These are phyloP conservation scores for Paedocypris sp. DNA, from an alignment of 2,113 vertebrate genomes.

Conservation along the genomic window DNA sequence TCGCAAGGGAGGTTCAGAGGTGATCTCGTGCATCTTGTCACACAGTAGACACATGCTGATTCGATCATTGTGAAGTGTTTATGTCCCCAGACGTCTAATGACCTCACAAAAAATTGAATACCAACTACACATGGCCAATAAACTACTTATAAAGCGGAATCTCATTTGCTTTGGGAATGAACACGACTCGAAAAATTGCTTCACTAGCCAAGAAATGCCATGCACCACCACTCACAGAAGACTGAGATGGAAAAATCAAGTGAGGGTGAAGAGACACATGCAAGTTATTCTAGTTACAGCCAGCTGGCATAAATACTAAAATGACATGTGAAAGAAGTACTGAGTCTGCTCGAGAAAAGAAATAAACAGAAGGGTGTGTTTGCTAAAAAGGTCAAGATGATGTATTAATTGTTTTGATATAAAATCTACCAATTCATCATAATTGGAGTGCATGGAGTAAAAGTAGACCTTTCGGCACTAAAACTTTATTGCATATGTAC, in stretches of 20 bases:
- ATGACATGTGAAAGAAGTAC: conserved; percentile 42
- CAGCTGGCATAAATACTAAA: conserved; percentile 57
- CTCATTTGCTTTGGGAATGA: no score
- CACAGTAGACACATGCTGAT: no score
- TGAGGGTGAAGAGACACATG: conserved; percentile 31
- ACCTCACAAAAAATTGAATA: no score
- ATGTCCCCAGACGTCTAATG: no score
- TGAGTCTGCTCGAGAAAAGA: conserved; percentile 40
- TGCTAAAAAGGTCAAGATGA: neutral
- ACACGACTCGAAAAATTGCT: no score
- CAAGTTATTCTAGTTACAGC: conserved; percentile 60
- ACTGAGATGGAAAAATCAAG: conserved; percentile 13
- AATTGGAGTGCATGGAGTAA: neutral
- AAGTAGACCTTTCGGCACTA: conserved; percentile 15
- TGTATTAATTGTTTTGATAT: neutral
- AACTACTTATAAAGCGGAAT: no score
- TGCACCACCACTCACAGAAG: no score
- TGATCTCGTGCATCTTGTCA: no score
- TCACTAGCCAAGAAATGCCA: no score
- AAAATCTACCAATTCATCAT: neutral
- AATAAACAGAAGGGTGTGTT: neutral
- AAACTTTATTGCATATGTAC: conserved; percentile 55
- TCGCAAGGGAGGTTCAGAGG: no score
- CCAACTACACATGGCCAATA: no score
- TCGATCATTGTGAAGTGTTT: no score